A percentile compares a stretch with the other conserved stretches of the same genome.
Evolutionary conservation across 53 echinoderm and acorn worm genomes (phyloP).

Genomic region (Luidia sarsii): DNA sequence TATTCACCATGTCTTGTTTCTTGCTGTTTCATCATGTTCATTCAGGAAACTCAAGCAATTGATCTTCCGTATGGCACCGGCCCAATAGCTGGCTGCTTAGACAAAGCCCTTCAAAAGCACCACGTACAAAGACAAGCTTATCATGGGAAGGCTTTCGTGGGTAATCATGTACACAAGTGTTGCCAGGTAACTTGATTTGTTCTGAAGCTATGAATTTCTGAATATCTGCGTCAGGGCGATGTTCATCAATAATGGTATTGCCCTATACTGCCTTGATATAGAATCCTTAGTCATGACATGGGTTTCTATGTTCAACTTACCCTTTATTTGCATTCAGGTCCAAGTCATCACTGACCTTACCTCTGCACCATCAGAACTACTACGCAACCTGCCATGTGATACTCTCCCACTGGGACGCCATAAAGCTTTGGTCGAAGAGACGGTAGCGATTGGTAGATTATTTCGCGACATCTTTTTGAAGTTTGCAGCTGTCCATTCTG

Average conservation of each 20-base stretch:
- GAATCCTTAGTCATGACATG: too few species aligned
- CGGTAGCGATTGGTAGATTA: not conserved
- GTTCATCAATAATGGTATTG: too few species aligned
- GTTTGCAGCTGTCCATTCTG: constrained; percentile 5
- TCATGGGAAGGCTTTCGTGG: constrained; percentile 39
- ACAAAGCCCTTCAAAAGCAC: constrained; percentile 9
- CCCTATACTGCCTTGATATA: too few species aligned
- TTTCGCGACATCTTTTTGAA: not conserved
- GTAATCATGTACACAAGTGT: constrained; percentile 43
- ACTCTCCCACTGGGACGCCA: not conserved
- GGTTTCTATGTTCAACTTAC: too few species aligned
- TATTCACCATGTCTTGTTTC: not conserved
- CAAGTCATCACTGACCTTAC: constrained; percentile 15
- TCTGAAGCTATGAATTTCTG: too few species aligned
- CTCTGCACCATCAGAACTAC: not conserved
- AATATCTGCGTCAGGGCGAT: too few species aligned
- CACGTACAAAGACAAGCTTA: constrained; percentile 24
- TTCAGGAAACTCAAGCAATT: not conserved
- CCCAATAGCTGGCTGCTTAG: constrained; percentile 9
- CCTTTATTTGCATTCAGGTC: not conserved
- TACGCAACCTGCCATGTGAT: not conserved
- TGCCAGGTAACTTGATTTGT: constrained; percentile 49
- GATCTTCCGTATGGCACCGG: constrained; percentile 14
- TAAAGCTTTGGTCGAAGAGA: not conserved
- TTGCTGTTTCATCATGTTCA: not conserved